phyloP scores from a whole-genome alignment of 2,888 invertebrate species.

The Laspeyria flexula region DNA sequence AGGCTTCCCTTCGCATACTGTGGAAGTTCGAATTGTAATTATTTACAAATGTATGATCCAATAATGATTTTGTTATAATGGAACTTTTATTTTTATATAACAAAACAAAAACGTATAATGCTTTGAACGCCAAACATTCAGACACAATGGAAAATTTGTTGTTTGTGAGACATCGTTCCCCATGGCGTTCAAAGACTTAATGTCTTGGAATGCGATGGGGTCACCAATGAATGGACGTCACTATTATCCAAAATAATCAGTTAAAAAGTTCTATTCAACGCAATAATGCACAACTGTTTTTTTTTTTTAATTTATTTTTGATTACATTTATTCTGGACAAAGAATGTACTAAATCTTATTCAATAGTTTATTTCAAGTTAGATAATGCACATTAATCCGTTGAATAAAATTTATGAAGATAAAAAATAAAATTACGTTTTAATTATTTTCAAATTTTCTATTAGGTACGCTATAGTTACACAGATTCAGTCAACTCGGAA shows the following conservation, averaged over 20 bases:
- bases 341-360: conserved; percentile 57
- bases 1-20: conserved; percentile 51
- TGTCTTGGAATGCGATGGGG: too few relatives aligned
- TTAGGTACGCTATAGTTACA: conserved; percentile 70
- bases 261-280: conserved; percentile 62
- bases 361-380: conserved; percentile 33
- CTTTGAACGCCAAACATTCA: too few relatives aligned
- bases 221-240: conserved; percentile 48
- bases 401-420: conserved; percentile 55
- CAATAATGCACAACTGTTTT: conserved; percentile 57
- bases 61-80: conserved; percentile 56
- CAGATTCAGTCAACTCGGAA: conserved; percentile 80
- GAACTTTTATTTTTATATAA: conserved; percentile 24
- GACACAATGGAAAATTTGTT: too few relatives aligned
- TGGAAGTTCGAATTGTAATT: conserved; percentile 59
- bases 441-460: conserved; percentile 53
- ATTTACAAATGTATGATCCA: conserved; percentile 70
- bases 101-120: conserved; percentile 38
- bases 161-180: too few relatives aligned
- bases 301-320: conserved; percentile 30
- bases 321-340: conserved; percentile 58
- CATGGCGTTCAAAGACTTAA: too few relatives aligned
- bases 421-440: conserved; percentile 35
- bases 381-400: conserved; percentile 58
- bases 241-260: conserved; percentile 37